Base-by-base conservation (phyloP, 37 sponge, comb jelly and placozoan species). In the Oscarella lobularis region DNA sequence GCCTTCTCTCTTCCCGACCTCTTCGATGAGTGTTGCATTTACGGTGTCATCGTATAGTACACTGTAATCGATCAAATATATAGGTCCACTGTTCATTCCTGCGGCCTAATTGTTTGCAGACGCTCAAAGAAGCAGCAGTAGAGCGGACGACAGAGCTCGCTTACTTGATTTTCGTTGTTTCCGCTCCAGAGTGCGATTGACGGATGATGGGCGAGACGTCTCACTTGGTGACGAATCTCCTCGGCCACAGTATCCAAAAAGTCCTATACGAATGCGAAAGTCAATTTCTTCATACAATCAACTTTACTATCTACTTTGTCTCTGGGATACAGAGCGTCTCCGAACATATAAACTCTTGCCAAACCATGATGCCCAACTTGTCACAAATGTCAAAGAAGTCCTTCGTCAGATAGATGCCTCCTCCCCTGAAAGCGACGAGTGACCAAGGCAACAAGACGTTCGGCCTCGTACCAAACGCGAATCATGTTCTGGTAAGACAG, bases 341-440 rank as follows among this genome's bases (percentile, higher is more conserved):
- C 94, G 83, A 93, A 97, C 98, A 93, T 97, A n/a, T n/a, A 67
- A 98, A 85, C 87, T 98, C 99, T 67, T 98, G 92, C 99, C 99
- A 98, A 31, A 98, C 91, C 95, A 98, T 89, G 39, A 98, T 48
- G 2, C 99, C 99, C 74, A 88, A 66, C 79, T 85, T 78, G 74
- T 94, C 92, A 75, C 93, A 92, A 36, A 94, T 36, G 40, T 90
- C 89, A 38, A 93, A 94, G 73, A 98, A 98, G 82, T 87, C 90
- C 66, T 87, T 87, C 0, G 74, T 73, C 77, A 90, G 94, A 83
- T 94, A 98, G 48, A 98, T 83, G 1, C 99, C 95, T 33, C 98
- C 93, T 37, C 98, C 98, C 95, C 95, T 90, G 35, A n/a, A n/a
- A n/a, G n/a, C n/a, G n/a, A n/a, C n/a, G n/a, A n/a, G 20, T 70